Evolutionary conservation across 2,113 vertebrate genomes (phyloP).

Genomic region (Albula goreensis): DNA sequence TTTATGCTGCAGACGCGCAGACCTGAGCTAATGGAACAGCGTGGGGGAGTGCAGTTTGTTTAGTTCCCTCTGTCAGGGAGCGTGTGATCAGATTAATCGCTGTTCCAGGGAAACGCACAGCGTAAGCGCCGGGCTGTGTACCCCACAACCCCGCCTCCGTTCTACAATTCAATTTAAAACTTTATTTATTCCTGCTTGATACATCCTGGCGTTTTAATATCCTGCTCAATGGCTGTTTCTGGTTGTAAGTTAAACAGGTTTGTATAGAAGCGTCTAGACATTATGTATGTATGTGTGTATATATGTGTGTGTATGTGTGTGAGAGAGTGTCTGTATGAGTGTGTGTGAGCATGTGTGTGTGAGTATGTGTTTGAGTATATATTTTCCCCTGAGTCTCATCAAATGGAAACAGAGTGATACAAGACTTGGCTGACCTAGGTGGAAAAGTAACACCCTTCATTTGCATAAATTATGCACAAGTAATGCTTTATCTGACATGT

Average conservation of each 20-base stretch:
- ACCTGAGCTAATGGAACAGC: neutral
- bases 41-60: neutral
- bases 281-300: neutral
- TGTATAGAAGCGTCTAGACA: neutral
- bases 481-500: too few species aligned
- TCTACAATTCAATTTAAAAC: conserved; percentile 15
- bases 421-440: too few species aligned
- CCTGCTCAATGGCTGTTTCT: neutral
- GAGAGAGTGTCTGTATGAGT: neutral
- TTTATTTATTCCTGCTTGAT: conserved; percentile 4
- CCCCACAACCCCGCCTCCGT: neutral
- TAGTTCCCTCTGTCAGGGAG: conserved; percentile 5
- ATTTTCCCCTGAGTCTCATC: too few species aligned
- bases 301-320: neutral
- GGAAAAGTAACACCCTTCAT: too few species aligned
- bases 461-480: too few species aligned
- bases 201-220: conserved; percentile 12
- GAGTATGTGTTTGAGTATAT: too few species aligned
- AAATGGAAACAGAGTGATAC: too few species aligned
- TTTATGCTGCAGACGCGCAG: neutral
- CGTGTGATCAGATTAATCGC: conserved; percentile 8
- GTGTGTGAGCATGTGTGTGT: too few species aligned
- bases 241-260: conserved; percentile 2
- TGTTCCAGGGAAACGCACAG: neutral
- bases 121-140: neutral